A percentile compares a stretch with the other conserved stretches of the same genome.
These are phyloP conservation scores for Cerastis leucographa DNA, from an alignment of 2,888 invertebrate species.

Conservation along the genomic window DNA sequence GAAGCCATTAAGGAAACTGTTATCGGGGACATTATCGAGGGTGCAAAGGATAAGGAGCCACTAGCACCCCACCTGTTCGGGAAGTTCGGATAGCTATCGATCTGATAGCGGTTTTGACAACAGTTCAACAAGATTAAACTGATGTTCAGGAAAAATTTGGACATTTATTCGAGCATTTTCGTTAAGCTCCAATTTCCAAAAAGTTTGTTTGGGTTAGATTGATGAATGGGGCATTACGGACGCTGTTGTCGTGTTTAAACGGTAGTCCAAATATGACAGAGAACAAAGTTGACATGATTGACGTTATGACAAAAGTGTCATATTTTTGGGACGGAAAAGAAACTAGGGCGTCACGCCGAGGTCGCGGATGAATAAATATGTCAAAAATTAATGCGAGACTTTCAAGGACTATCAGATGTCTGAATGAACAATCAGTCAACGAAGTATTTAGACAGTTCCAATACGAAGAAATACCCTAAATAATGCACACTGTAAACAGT, in stretches of 20 bases:
- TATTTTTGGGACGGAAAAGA: slow-evolving; percentile 69
- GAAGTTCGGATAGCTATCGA: slow-evolving; percentile 67
- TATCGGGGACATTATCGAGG: slow-evolving; percentile 71
- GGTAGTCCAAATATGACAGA: slow-evolving; percentile 42
- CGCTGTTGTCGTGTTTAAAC: slow-evolving; percentile 30
- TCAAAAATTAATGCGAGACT: slow-evolving; percentile 49
- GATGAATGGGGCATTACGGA: slow-evolving; percentile 34
- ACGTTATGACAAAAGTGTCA: slow-evolving; percentile 63
- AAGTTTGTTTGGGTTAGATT: slow-evolving; percentile 38
- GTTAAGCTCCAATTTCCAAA: slow-evolving; percentile 45
- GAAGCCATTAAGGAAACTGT: slow-evolving; percentile 72
- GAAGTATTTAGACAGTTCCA: slow-evolving; percentile 29
- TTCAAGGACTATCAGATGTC: slow-evolving; percentile 19
- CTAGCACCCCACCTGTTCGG: slow-evolving; percentile 66
- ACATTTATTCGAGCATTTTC: slow-evolving; percentile 38
- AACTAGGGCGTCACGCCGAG: slow-evolving; percentile 68
- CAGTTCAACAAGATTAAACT: slow-evolving; percentile 62
- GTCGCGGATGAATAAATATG: slow-evolving; percentile 60
- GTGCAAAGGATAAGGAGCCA: slow-evolving; percentile 65
- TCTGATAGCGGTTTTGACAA: slow-evolving; percentile 66
- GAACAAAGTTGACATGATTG: slow-evolving; percentile 53
- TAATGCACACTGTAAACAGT: slow-evolving; percentile 43
- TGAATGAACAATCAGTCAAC: slow-evolving; percentile 27
- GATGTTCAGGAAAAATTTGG: slow-evolving; percentile 35
- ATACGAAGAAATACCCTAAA: slow-evolving; percentile 48